A percentile compares a stretch with the other conserved stretches of the same genome.
Conservation (phyloP, 2,113 vertebrate genomes). For the Enhydra lutris region DNA sequence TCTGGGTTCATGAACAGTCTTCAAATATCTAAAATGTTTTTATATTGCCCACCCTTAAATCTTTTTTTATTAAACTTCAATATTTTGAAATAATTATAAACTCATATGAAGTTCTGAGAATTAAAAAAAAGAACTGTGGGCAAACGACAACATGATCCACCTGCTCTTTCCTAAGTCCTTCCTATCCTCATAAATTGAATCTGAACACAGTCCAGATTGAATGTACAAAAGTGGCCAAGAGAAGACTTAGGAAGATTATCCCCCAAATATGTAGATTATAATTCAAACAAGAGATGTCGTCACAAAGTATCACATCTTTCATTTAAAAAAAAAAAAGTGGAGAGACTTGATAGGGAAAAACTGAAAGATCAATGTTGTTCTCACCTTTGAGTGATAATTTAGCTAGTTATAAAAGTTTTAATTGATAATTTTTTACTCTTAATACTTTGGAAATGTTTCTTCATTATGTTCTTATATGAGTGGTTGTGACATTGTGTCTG, state of each 20-base stretch:
- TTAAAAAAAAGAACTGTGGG: background rate
- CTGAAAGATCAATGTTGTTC: background rate
- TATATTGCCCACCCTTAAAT: background rate
- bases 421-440: background rate
- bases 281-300: background rate
- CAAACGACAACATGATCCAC: background rate
- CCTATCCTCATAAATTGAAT: background rate
- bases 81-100: background rate
- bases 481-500: background rate
- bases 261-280: background rate
- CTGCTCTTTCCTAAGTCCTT: background rate
- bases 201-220: background rate
- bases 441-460: background rate
- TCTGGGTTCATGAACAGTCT: background rate
- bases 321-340: background rate
- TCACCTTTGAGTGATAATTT: constrained; percentile 20
- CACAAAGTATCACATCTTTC: background rate
- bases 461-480: background rate
- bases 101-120: background rate
- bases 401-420: constrained; percentile 53
- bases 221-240: background rate
- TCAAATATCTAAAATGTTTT: background rate
- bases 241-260: background rate
- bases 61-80: background rate
- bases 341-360: constrained; percentile 7